Evolutionary conservation across 2,888 invertebrate species (phyloP).

Genomic region (Spilosoma lubricipeda): DNA sequence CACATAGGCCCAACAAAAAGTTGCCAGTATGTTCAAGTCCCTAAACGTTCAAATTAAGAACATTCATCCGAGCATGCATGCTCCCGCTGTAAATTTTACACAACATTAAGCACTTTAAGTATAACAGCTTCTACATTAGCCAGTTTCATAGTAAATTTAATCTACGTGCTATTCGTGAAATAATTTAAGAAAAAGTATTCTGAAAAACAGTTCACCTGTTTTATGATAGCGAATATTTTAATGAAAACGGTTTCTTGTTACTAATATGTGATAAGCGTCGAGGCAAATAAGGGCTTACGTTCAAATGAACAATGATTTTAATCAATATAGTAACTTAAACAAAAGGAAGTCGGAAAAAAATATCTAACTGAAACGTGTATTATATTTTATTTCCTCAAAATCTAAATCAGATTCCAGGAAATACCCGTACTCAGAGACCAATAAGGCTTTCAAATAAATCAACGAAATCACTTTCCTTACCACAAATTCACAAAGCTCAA

Average conservation of each 20-base stretch:
- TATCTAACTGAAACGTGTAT: neutral
- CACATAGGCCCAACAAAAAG: neutral
- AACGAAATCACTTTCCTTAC: constrained; percentile 19
- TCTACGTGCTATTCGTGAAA: neutral
- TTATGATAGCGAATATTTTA: neutral
- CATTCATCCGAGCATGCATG: constrained; percentile 21
- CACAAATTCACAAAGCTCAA: constrained; percentile 16
- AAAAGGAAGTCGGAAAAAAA: too few relatives aligned
- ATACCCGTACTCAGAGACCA: constrained; percentile 10
- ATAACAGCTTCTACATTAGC: constrained; percentile 19
- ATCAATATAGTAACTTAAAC: too few relatives aligned
- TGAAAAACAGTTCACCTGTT: neutral
- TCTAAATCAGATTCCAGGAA: constrained; percentile 10
- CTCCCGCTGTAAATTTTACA: constrained; percentile 23
- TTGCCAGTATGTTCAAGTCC: neutral
- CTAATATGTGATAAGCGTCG: too few relatives aligned
- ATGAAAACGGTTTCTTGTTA: neutral
- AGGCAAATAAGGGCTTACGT: neutral
- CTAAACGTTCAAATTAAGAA: constrained; percentile 20
- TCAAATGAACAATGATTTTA: neutral
- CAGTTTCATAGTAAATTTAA: constrained; percentile 7
- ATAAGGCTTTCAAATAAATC: constrained; percentile 17
- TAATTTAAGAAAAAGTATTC: constrained; percentile 1
- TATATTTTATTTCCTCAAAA: neutral
- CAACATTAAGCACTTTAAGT: constrained; percentile 21